phyloP scores from a whole-genome alignment of 2,113 vertebrate genomes.

The cat (Felis catus) region DNA sequence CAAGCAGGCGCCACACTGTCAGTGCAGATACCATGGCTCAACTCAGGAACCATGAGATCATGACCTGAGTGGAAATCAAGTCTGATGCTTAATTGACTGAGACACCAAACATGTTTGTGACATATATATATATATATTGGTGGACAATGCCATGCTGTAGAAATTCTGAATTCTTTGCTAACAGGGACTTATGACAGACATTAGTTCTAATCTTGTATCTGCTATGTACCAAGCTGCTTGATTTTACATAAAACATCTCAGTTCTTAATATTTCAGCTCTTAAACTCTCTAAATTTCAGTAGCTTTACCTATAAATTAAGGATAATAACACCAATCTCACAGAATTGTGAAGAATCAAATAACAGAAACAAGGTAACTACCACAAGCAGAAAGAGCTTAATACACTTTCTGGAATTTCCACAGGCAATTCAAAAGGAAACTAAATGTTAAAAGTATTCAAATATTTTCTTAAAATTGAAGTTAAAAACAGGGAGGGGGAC shows the following conservation, averaged over 20 bases:
- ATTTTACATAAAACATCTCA: background rate
- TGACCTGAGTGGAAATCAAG: too few relatives aligned
- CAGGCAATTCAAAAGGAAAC: background rate
- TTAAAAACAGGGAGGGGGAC: background rate
- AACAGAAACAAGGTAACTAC: background rate
- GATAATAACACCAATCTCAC: background rate
- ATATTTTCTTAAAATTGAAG: slow-evolving; percentile 39
- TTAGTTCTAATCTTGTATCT: background rate
- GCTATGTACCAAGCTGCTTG: background rate
- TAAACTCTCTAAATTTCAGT: background rate
- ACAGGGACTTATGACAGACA: background rate
- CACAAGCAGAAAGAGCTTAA: background rate
- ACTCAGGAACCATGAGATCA: too few relatives aligned
- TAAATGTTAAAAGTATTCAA: background rate
- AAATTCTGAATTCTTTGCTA: background rate
- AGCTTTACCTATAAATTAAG: background rate
- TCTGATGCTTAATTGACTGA: too few relatives aligned
- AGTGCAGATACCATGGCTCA: too few relatives aligned
- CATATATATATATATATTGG: background rate
- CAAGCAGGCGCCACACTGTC: too few relatives aligned
- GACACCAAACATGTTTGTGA: background rate
- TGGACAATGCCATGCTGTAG: background rate
- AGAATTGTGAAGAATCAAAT: background rate
- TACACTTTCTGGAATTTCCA: background rate
- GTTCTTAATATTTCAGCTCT: background rate